A percentile compares a stretch with the other conserved stretches of the same genome.
Conservation (phyloP, 2,113 vertebrate genomes). For the Callipepla californica region DNA sequence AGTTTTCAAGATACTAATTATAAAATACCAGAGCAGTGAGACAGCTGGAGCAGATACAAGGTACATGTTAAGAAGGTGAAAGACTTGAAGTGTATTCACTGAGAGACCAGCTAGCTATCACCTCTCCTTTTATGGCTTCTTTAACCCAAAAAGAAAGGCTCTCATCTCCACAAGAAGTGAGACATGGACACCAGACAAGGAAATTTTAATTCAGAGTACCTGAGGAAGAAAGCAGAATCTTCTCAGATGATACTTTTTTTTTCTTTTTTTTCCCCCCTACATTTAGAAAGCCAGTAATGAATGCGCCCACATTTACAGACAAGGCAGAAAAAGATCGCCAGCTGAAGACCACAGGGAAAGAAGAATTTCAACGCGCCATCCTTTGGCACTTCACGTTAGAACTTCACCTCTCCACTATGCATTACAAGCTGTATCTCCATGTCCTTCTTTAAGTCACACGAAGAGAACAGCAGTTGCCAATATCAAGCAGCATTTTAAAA, state of each 20-base stretch:
- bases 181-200: rapidly evolving
- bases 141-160: neutral
- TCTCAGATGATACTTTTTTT: neutral
- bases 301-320: neutral
- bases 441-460: neutral
- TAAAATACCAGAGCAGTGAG: conserved; percentile 34
- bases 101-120: neutral
- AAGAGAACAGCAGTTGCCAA: neutral
- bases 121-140: neutral
- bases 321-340: neutral
- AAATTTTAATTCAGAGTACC: neutral
- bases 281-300: neutral
- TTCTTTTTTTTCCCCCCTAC: too few relatives aligned
- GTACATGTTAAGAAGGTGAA: neutral
- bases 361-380: neutral
- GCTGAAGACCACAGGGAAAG: neutral
- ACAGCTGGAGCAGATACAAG: conserved; percentile 24
- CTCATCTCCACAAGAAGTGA: neutral
- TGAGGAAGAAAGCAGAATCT: neutral
- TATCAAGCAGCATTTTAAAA: neutral
- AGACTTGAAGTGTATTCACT: neutral
- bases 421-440: neutral
- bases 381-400: neutral
- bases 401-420: neutral
- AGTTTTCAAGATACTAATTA: conserved; percentile 41